A percentile compares a stretch with the other conserved stretches of the same genome.
These are phyloP conservation scores for Alosa sapidissima DNA, from an alignment of 2,797 vertebrate species.

Conservation along the genomic window DNA sequence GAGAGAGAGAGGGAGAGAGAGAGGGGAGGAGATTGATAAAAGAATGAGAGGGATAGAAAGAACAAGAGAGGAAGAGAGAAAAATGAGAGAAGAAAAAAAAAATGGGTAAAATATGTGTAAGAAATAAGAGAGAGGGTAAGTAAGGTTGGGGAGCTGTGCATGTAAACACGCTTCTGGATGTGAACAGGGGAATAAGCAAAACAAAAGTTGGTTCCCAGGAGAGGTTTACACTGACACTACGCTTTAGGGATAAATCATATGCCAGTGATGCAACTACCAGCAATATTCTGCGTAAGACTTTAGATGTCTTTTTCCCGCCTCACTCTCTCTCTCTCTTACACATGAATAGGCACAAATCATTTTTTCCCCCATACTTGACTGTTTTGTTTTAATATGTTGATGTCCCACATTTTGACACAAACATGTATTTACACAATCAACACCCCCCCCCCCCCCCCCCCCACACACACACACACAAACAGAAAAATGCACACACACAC, in stretches of 20 bases:
- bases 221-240: background rate
- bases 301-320: conserved; percentile 16
- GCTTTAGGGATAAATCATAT: conserved; percentile 10
- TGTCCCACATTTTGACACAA: background rate
- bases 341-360: background rate
- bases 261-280: conserved; percentile 57
- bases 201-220: background rate
- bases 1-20: background rate
- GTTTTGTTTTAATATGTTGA: background rate
- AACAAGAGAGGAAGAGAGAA: background rate
- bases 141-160: background rate
- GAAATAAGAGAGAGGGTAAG: background rate
- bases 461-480: background rate
- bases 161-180: background rate
- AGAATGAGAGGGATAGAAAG: background rate
- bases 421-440: background rate
- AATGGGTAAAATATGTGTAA: background rate
- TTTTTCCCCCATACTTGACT: background rate
- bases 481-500: background rate
- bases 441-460: background rate
- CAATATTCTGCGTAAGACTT: conserved; percentile 39
- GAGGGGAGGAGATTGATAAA: background rate
- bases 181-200: background rate
- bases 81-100: background rate
- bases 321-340: conserved; percentile 18